Base-by-base conservation (phyloP, 2,113 vertebrate species). In the Ondatra zibethicus region DNA sequence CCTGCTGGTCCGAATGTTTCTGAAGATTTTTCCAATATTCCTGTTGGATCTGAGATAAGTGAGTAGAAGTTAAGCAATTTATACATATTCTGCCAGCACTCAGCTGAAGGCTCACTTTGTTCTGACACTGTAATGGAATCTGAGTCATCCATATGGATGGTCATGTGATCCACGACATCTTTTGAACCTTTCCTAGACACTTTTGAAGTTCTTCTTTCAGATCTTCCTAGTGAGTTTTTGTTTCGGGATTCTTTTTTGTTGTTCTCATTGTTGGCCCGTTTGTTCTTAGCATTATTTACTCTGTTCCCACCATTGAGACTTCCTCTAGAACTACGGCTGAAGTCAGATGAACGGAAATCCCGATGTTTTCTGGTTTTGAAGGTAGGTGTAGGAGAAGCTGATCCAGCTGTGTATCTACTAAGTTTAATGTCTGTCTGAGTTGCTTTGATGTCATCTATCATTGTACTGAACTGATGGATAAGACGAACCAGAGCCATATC, bases 81-180 rank as follows among this genome's bases (percentile, higher is more conserved):
- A 98, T 99, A 99, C 99, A 99, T 99, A 93, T 99, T 99, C 98
- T 99, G 99, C 99, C 99, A 99, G 98, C 99, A 99, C 97, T 99
- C 99, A 0, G 99, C 99, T 0, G 99, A 99, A 11, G 99, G 99
- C 97, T 99, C 99, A 2, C 99, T 99, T 98, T 99, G 99, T 95
- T 99, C 99, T 0, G 99, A 99, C 97, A 99, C 99, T 0, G 99
- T 99, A 94, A 99, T 99, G 86, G 99, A 99, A 98, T 99, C 99
- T 0, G 99, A 99, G 97, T 99, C 99, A 89, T 99, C 99, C 99
- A 99, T 99, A 86, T 99, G 99, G 97, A 99, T 99, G 1, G 99
- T 98, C 98, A 99, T 99, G 96, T 99, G 99, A 97, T 99, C 99
- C 0, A 99, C 99, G n/a, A 99, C 99, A 72, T 99, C 99, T 88